These are phyloP conservation scores for Sialis lutaria DNA, from an alignment of 2,888 invertebrate species.

Conservation along the genomic window DNA sequence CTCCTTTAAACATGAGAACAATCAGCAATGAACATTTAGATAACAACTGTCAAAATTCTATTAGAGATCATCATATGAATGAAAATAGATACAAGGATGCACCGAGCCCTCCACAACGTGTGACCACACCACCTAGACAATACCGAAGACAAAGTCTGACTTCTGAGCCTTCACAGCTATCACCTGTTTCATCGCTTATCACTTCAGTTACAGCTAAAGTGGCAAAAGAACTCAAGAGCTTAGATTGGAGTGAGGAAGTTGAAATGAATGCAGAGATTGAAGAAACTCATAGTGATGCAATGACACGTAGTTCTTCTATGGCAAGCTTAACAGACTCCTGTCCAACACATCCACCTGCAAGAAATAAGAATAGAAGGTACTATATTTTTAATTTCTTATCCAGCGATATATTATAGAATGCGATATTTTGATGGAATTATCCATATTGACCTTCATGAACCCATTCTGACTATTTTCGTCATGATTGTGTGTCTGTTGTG, in stretches of 20 bases:
- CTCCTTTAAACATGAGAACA: constrained; percentile 14
- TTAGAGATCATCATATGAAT: constrained; percentile 1
- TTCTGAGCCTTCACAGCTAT: constrained; percentile 2
- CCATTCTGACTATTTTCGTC: no score
- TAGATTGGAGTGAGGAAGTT: constrained; percentile 42
- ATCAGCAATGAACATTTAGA: constrained; percentile 16
- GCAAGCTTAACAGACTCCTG: constrained; percentile 25
- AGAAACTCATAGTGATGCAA: constrained; percentile 23
- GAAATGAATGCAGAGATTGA: constrained; percentile 33
- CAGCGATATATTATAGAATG: no score
- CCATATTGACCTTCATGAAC: no score
- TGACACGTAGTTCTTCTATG: constrained; percentile 35
- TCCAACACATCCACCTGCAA: not conserved
- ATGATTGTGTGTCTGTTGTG: no score
- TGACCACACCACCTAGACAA: constrained; percentile 16
- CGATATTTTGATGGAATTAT: no score
- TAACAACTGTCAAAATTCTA: constrained; percentile 1
- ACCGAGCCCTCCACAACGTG: constrained; percentile 8
- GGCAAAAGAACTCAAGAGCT: not conserved
- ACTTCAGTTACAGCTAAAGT: not conserved
- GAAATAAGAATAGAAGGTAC: not conserved
- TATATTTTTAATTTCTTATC: no score
- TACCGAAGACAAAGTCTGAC: constrained; percentile 4
- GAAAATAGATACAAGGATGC: constrained; percentile 3
- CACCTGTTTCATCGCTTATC: constrained; percentile 15